phyloP scores from a whole-genome alignment of 2,797 vertebrate genomes.

The Melanogrammus aeglefinus region DNA sequence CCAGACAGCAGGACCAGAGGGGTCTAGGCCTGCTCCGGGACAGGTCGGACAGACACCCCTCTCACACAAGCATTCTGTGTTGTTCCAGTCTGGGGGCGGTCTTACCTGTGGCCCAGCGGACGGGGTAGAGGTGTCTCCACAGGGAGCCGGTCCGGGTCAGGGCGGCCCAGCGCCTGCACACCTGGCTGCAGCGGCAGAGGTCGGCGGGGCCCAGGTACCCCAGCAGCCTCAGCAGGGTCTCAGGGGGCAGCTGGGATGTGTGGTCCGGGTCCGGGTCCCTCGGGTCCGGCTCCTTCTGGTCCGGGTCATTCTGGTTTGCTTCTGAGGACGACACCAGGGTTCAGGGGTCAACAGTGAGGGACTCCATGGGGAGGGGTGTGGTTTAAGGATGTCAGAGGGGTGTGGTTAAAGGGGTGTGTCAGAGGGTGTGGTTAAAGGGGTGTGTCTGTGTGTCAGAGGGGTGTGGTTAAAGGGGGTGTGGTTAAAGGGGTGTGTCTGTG shows the following conservation, averaged over 20 bases:
- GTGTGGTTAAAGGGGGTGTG: too few species aligned
- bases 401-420: too few species aligned
- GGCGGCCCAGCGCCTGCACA: slow-evolving; percentile 88
- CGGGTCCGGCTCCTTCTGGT: slow-evolving; percentile 18
- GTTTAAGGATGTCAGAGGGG: too few species aligned
- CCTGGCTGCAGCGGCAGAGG: slow-evolving; percentile 90
- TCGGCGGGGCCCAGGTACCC: slow-evolving; percentile 86
- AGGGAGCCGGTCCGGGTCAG: slow-evolving; percentile 87
- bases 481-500: too few species aligned
- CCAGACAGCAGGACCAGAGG: too few species aligned
- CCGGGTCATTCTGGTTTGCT: slow-evolving; percentile 70
- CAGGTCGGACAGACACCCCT: too few species aligned
- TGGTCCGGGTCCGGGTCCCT: slow-evolving; percentile 67
- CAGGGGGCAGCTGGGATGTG: slow-evolving; percentile 87
- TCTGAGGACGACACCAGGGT: slow-evolving; percentile 39
- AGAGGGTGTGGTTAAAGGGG: too few species aligned
- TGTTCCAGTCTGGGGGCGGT: background rate
- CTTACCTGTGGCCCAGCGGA: slow-evolving; percentile 93
- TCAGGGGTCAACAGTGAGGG: background rate
- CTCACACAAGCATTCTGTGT: too few species aligned
- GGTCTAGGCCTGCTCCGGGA: too few species aligned
- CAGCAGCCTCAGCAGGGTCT: slow-evolving; percentile 91
- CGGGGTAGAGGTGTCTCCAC: slow-evolving; percentile 95
- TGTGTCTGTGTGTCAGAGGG: too few species aligned
- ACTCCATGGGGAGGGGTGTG: background rate